phyloP scores from a whole-genome alignment of 1,140 invertebrate species.

The Cydia pomonella region DNA sequence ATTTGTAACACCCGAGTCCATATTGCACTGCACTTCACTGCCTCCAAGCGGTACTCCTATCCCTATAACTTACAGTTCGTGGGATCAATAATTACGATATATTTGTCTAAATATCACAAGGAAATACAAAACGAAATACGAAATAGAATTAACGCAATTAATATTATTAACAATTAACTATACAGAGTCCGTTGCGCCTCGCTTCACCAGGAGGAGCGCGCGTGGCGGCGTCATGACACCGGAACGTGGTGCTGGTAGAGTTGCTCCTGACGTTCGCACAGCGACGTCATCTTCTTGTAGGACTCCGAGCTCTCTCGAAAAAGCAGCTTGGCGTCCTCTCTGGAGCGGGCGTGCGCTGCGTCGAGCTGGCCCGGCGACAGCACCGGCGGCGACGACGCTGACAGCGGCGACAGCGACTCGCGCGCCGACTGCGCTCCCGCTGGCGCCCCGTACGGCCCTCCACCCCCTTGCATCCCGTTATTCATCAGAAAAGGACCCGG shows the following conservation, averaged over 20 bases:
- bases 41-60: conserved; percentile 62
- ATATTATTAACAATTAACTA: conserved; percentile 79
- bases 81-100: conserved; percentile 74
- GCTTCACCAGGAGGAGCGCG: conserved; percentile 65
- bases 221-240: conserved; percentile 76
- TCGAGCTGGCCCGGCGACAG: conserved; percentile 72
- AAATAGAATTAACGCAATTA: conserved; percentile 77
- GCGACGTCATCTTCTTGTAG: conserved; percentile 79
- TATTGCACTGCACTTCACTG: conserved; percentile 74
- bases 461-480: conserved; percentile 58
- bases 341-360: conserved; percentile 65
- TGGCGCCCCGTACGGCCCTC: conserved; percentile 63
- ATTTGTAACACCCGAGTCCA: conserved; percentile 68
- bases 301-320: conserved; percentile 78
- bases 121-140: conserved; percentile 79
- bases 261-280: conserved; percentile 79
- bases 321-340: conserved; percentile 77
- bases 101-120: conserved; percentile 81
- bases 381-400: conserved; percentile 77
- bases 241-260: conserved; percentile 80
- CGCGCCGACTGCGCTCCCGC: conserved; percentile 69
- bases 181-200: conserved; percentile 61
- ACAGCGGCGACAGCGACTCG: conserved; percentile 75
- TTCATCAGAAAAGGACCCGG: conserved; percentile 71
- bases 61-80: conserved; percentile 77